Evolutionary conservation across 2,888 invertebrate species (phyloP).

Genomic region (Drosophila affinis): DNA sequence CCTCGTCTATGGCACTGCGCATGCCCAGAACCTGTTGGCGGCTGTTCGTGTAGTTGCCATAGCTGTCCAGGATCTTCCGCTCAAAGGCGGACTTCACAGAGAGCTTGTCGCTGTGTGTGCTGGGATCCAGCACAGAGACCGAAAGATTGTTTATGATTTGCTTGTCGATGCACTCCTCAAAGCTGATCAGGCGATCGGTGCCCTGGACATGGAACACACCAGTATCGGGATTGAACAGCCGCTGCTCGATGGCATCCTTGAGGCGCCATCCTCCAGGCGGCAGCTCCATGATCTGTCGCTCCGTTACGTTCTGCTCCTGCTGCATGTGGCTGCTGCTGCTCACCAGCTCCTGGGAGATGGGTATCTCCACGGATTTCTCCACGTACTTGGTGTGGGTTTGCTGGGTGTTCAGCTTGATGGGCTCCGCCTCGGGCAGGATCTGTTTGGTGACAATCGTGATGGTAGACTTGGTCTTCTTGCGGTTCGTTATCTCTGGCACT

Average conservation of each 20-base stretch:
- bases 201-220: conserved; percentile 94
- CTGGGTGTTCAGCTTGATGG: conserved; percentile 79
- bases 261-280: conserved; percentile 94
- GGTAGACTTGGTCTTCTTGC: conserved; percentile 84
- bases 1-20: conserved; percentile 89
- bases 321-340: conserved; percentile 83
- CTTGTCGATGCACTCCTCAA: conserved; percentile 93
- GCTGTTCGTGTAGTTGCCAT: conserved; percentile 89
- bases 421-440: conserved; percentile 82
- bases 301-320: conserved; percentile 83
- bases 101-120: conserved; percentile 86
- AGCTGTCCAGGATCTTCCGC: conserved; percentile 90
- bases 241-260: conserved; percentile 91
- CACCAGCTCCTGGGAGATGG: conserved; percentile 76
- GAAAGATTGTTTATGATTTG: conserved; percentile 94
- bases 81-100: conserved; percentile 90
- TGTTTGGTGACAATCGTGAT: conserved; percentile 86
- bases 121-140: conserved; percentile 91
- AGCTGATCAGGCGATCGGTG: conserved; percentile 92
- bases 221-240: conserved; percentile 91
- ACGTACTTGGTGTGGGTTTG: conserved; percentile 71
- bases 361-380: conserved; percentile 82
- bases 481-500: conserved; percentile 84
- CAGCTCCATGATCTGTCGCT: conserved; percentile 90
- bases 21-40: conserved; percentile 86